Conservation (phyloP, 2,113 vertebrate genomes). For the Eudyptes chrysolophus region DNA sequence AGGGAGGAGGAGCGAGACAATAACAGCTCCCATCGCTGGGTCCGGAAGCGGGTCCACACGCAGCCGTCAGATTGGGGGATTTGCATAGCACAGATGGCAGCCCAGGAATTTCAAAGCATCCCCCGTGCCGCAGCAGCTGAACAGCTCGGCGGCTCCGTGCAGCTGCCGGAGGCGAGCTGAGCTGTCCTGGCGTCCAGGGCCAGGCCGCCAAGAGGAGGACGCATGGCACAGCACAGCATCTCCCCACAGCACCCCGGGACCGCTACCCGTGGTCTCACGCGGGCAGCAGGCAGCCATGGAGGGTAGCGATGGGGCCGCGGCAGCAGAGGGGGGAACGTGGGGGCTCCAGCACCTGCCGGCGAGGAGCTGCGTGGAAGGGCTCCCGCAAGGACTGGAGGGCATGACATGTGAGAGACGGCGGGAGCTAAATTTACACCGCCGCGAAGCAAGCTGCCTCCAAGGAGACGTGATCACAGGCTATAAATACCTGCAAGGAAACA, state of each 20-base stretch:
- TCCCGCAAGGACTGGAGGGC: not conserved
- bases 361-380: not conserved
- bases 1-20: not conserved
- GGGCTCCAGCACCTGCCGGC: fast-evolving
- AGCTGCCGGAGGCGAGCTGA: conserved; percentile 1
- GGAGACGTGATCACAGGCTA: conserved; percentile 52
- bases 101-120: conserved; percentile 72
- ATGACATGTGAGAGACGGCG: conserved; percentile 22
- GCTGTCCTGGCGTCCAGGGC: not conserved
- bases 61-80: conserved; percentile 47
- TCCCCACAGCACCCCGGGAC: fast-evolving
- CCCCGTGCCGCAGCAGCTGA: conserved; percentile 65
- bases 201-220: not conserved
- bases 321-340: fast-evolving
- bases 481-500: conserved; percentile 67
- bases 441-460: conserved; percentile 29
- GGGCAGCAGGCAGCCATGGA: not conserved
- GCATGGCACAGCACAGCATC: not conserved
- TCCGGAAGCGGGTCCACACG: not conserved
- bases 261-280: fast-evolving
- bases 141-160: not conserved
- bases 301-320: fast-evolving
- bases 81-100: conserved; percentile 74
- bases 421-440: conserved; percentile 55
- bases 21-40: not conserved